Percentiles rank a stretch among this genome's conserved stretches.
Evolutionary conservation across 1,140 invertebrate species (phyloP).

Genomic region (Medauroidea extradentata): DNA sequence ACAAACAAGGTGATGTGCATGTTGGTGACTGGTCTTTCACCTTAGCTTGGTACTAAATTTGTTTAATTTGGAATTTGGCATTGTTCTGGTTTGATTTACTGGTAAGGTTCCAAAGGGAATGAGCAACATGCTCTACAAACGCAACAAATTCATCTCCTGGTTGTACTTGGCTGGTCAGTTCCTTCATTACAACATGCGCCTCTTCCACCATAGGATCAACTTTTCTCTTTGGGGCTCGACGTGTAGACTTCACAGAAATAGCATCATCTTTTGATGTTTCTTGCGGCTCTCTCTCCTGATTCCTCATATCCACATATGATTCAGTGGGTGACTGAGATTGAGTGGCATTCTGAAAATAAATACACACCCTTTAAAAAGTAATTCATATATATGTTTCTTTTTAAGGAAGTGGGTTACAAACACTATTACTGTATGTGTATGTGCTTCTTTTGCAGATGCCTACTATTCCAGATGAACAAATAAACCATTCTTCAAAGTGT

Average conservation of each 20-base stretch:
- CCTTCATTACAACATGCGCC: conserved; percentile 2
- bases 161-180: not conserved
- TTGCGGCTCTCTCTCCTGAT: not conserved
- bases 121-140: conserved; percentile 4
- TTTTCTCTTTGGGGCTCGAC: not conserved
- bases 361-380: too few species aligned
- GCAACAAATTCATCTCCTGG: not conserved
- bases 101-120: not conserved
- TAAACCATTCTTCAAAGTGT: not conserved
- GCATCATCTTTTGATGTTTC: not conserved
- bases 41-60: not conserved
- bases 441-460: not conserved
- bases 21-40: not conserved
- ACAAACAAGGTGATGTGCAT: not conserved
- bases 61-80: not conserved
- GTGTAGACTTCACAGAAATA: not conserved
- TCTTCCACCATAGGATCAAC: not conserved
- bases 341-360: too few species aligned
- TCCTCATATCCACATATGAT: not conserved
- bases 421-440: not conserved
- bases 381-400: too few species aligned
- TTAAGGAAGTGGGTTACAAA: too few species aligned
- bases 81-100: not conserved
- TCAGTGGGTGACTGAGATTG: not conserved
- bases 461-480: not conserved